Conservation (phyloP, 2,888 invertebrate species). For the Allophyes oxyacanthae region DNA sequence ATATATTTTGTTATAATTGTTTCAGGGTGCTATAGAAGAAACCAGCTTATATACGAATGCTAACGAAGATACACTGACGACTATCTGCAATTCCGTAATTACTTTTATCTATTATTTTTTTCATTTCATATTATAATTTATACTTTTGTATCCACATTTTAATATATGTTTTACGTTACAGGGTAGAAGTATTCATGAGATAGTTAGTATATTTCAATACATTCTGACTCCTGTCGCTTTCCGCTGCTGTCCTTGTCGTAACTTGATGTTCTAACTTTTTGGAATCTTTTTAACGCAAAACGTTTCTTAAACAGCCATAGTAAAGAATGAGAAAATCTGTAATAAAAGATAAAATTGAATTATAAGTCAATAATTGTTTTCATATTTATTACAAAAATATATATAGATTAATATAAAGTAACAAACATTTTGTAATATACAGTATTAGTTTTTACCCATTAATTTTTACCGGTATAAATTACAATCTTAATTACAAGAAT, state of each 20-base stretch:
- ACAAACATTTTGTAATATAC: too few relatives aligned
- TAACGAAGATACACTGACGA: conserved; percentile 22
- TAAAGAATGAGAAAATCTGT: background rate
- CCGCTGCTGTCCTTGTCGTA: conserved; percentile 56
- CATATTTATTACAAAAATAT: too few relatives aligned
- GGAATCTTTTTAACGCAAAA: conserved; percentile 43
- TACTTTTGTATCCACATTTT: conserved; percentile 33
- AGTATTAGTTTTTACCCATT: too few relatives aligned
- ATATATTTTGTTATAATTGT: conserved; percentile 51
- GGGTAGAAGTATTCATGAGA: conserved; percentile 65
- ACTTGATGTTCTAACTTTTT: conserved; percentile 40
- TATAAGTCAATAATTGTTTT: too few relatives aligned
- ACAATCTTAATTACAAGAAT: background rate
- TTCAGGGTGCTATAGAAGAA: conserved; percentile 73
- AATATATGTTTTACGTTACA: conserved; percentile 67
- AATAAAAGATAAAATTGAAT: background rate
- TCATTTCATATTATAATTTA: background rate
- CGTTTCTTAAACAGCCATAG: background rate
- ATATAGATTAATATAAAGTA: too few relatives aligned
- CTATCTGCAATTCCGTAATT: conserved; percentile 69
- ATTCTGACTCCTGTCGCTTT: conserved; percentile 55
- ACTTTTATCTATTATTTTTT: background rate
- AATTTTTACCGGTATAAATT: too few relatives aligned
- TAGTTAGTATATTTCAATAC: conserved; percentile 72
- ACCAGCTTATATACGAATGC: conserved; percentile 63